Base-by-base conservation (phyloP, 2,113 vertebrate species). In the Microtus richardsoni region DNA sequence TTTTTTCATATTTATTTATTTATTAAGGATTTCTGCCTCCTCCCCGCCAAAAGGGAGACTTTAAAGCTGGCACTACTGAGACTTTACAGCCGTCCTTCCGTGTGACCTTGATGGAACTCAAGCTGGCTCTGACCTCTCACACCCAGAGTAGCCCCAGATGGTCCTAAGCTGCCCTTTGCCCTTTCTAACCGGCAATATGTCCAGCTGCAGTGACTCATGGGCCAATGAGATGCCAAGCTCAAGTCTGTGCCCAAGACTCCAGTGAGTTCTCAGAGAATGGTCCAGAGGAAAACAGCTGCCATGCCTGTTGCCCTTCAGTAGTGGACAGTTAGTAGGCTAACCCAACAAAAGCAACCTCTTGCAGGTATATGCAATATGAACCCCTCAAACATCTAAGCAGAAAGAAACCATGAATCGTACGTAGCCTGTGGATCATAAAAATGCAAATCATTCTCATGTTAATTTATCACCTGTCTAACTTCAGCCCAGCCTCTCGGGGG, bases 301-400 rank as follows among this genome's bases (percentile, higher is more conserved):
- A 33, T 5, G 26, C 26, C 39, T 62, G 33, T 17, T 22, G 10
- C 19, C 44, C 83, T 79, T 73, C 21, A 3, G 17, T 70, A 84
- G 87, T 17, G 24, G 74, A 21, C 73, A 73, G 1, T 70, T 52
- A 26, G 58, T 28, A 21, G 26, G 19, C 33, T 60, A 70, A 66
- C n/a, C 30, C 14, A 91, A 60, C 30, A 19, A 83, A 79, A 91
- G n/a, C 89, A 47, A 16, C 54, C 86, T 75, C 47, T 52, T 47
- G n/a, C 44, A 54, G 83, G 62, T 14, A 3, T 26, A 13, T 9
- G 17, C 74, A 22, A 12, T n/a, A 68, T 73, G 71, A 26, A 62
- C 44, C 91, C 84, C 89, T 92, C 62, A 80, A 85, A 78, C 39
- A 75, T 71, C 66, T 60, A 68, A 91, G 75, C 44, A 30, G 49